These are phyloP conservation scores for Campoplex capitator DNA, from an alignment of 2,888 invertebrate genomes.

Conservation along the genomic window DNA sequence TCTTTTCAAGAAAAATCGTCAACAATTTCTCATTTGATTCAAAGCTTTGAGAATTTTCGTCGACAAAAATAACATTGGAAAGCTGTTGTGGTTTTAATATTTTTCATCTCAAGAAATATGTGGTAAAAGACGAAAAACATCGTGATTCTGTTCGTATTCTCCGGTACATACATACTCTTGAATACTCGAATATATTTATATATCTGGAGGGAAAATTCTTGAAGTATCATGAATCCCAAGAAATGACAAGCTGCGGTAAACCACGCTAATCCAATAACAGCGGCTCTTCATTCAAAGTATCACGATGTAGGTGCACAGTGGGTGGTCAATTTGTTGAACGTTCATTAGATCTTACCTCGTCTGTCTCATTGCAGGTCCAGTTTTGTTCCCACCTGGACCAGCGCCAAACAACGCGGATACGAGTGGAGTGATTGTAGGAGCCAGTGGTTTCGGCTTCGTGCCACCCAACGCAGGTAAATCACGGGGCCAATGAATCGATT, in stretches of 20 bases:
- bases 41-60: background rate
- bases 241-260: slow-evolving; percentile 43
- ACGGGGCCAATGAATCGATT: slow-evolving; percentile 79
- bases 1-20: background rate
- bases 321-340: background rate
- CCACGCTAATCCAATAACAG: slow-evolving; percentile 27
- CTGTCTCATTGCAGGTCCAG: slow-evolving; percentile 88
- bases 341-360: slow-evolving; percentile 15
- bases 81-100: slow-evolving; percentile 6
- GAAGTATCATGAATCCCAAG: background rate
- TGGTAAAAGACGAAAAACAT: slow-evolving; percentile 23
- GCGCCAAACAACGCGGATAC: slow-evolving; percentile 88
- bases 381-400: slow-evolving; percentile 91
- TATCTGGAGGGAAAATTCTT: slow-evolving; percentile 3
- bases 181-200: background rate
- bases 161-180: slow-evolving; percentile 1
- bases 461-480: slow-evolving; percentile 90
- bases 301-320: background rate
- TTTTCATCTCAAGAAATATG: background rate
- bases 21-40: background rate
- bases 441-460: slow-evolving; percentile 94
- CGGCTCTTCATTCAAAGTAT: slow-evolving; percentile 13
- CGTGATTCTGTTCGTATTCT: background rate
- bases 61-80: background rate
- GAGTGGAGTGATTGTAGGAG: slow-evolving; percentile 93